Evolutionary conservation across 2,797 vertebrate genomes (phyloP).

Genomic region (Notolabrus celidotus): DNA sequence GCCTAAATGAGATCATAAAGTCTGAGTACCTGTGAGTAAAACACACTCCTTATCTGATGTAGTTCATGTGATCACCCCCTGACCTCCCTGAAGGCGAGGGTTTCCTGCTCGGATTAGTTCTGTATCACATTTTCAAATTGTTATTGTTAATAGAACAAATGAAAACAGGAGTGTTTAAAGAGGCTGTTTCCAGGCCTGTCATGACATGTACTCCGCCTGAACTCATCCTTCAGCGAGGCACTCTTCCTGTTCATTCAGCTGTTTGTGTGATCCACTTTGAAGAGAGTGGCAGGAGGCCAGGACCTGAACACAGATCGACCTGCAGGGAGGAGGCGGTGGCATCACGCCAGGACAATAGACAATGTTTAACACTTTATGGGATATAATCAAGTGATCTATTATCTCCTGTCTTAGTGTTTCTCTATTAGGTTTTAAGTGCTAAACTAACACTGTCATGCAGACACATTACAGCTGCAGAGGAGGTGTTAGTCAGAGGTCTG

Average conservation of each 20-base stretch:
- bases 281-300: constrained; percentile 30
- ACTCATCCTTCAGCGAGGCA: constrained; percentile 40
- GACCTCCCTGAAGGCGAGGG: constrained; percentile 9
- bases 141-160: constrained; percentile 45
- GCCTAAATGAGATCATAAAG: too few relatives aligned
- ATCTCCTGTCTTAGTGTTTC: neutral
- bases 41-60: fast-evolving
- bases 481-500: too few relatives aligned
- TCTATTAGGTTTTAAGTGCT: too few relatives aligned
- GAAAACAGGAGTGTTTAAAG: constrained; percentile 48
- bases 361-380: neutral
- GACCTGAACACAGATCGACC: constrained; percentile 34
- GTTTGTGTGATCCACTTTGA: constrained; percentile 48
- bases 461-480: too few relatives aligned
- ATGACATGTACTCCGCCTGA: constrained; percentile 51
- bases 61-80: neutral
- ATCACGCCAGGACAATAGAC: constrained; percentile 11
- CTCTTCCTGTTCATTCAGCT: constrained; percentile 67
- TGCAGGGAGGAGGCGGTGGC: constrained; percentile 11
- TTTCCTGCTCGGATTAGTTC: constrained; percentile 23
- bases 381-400: neutral
- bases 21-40: too few relatives aligned
- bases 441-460: too few relatives aligned
- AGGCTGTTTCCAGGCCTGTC: constrained; percentile 13
- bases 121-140: constrained; percentile 31